Conservation (phyloP, 2,113 vertebrate genomes). For the Halcyon malimbica region DNA sequence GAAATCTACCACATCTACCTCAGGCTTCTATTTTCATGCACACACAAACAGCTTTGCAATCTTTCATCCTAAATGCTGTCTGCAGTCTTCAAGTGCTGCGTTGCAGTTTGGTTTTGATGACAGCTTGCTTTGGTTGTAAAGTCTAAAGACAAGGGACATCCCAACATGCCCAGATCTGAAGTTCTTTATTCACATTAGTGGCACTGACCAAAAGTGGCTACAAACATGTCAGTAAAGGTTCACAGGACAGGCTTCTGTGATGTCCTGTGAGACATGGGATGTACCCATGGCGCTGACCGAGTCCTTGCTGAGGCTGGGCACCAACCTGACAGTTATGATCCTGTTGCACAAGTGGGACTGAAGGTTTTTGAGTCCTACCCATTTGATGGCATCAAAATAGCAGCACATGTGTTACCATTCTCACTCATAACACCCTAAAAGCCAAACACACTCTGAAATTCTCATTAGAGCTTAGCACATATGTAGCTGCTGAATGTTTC, state of each 20-base stretch:
- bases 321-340: not conserved
- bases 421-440: not conserved
- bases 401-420: not conserved
- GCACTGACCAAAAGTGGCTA: not conserved
- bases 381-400: not conserved
- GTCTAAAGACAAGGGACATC: not conserved
- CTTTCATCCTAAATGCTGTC: not conserved
- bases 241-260: not conserved
- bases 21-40: not conserved
- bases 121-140: not conserved
- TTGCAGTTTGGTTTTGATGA: not conserved
- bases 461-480: not conserved
- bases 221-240: not conserved
- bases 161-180: not conserved
- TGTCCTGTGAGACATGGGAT: not conserved
- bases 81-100: not conserved
- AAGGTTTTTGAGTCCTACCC: not conserved
- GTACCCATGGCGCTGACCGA: rapidly evolving
- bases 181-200: not conserved
- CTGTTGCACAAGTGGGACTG: not conserved
- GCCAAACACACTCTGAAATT: not conserved
- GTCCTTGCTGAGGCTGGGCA: not conserved
- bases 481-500: not conserved
- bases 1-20: not conserved
- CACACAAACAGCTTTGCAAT: not conserved